Base-by-base conservation (phyloP, 2,888 invertebrate species). In the Ornithoptera alexandrae region DNA sequence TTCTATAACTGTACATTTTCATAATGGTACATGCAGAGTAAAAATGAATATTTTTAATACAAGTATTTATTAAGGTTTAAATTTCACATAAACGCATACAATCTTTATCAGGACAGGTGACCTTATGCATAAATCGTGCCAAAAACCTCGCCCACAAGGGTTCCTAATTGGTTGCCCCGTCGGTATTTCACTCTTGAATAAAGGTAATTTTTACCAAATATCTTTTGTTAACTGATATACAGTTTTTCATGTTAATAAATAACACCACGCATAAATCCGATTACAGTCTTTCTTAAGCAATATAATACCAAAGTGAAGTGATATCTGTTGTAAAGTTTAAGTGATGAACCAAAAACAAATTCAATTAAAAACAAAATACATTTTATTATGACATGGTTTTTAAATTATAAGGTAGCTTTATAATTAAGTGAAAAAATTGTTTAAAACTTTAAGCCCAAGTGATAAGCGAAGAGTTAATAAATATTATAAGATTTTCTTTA, bases 161-260 rank as follows among this genome's bases (percentile, higher is more conserved):
- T 66, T 66, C 70, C 70, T 70, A 67, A 70, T 67, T 70, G 70
- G 70, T 66, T 70, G 62, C 59, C 63, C 59, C 66, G 58, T 56
- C 53, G 24, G 69, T 69, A 69, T 70, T 53, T 70, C 53, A 70
- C 39, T 53, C 62, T 58, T 63, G 70, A 57, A 65, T 58, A 62
- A 46, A 62, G 50, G 59, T 50, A 46, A 46, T 66, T 66, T 62
- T 39, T 62, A 39, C 58, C 42, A 62, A 59, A 60, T 67, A 62
- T 53, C 24, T 62, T 62, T 66, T 62, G 20, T 30, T 42, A 60
- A 53, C 66, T 67, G 70, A 66, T 66, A 59, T 62, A 66, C 50
- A 22, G 58, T 65, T 63, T 59, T 59, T 50, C n/a, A 58, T 66
- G 20, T 66, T 39, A 60, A 58, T 62, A 59, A 53, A 70, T 24